Percentiles rank a stretch among this genome's conserved stretches.
These are phyloP conservation scores for Geotrypetes seraphini DNA, from an alignment of 2,797 vertebrate species.

Conservation along the genomic window DNA sequence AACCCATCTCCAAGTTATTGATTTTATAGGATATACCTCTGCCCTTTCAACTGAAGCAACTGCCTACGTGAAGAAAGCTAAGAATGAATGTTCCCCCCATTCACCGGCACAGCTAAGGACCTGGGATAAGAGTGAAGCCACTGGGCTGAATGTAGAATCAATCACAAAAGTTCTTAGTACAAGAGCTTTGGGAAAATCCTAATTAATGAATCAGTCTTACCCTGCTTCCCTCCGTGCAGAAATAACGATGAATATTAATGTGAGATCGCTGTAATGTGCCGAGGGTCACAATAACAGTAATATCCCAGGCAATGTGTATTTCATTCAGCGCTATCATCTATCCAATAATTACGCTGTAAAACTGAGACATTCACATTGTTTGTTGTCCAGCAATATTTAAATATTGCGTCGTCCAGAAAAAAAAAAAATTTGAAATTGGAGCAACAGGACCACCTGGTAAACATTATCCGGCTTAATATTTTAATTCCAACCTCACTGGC, in stretches of 20 bases:
- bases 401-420: neutral
- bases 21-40: slow-evolving; percentile 23
- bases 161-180: neutral
- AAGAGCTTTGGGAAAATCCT: neutral
- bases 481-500: slow-evolving; percentile 44
- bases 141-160: neutral
- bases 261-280: neutral
- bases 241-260: neutral
- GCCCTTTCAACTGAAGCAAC: slow-evolving; percentile 32
- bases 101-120: neutral
- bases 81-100: slow-evolving; percentile 23
- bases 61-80: slow-evolving; percentile 47
- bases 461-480: slow-evolving; percentile 24
- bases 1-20: slow-evolving; percentile 21
- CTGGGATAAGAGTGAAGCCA: too few relatives aligned
- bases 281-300: too few relatives aligned
- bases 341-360: too few relatives aligned
- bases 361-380: too few relatives aligned
- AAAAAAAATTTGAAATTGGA: too few relatives aligned
- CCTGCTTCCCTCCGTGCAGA: slow-evolving; percentile 1
- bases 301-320: too few relatives aligned
- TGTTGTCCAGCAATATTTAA: too few relatives aligned
- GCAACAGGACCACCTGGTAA: too few relatives aligned
- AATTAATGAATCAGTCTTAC: slow-evolving; percentile 1
- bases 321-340: too few relatives aligned